These are phyloP conservation scores for Sinella curviseta DNA, from an alignment of 1,140 invertebrate genomes.

Conservation along the genomic window DNA sequence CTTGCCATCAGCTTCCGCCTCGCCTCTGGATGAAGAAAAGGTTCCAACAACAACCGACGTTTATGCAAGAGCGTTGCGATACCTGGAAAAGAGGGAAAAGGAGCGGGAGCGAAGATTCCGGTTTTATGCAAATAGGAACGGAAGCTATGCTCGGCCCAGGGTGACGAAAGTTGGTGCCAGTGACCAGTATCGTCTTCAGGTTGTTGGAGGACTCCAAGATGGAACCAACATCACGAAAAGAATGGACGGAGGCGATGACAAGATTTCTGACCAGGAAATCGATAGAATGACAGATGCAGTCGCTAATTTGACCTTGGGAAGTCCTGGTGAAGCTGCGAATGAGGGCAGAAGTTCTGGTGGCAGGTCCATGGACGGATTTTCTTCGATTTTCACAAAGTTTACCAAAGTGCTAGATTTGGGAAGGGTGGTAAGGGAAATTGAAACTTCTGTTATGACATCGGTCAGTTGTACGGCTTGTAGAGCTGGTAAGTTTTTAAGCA, in stretches of 20 bases:
- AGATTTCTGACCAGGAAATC: background rate
- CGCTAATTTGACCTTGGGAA: background rate
- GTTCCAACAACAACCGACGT: background rate
- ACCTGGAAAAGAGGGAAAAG: background rate
- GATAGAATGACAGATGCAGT: background rate
- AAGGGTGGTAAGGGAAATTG: conserved; percentile 45
- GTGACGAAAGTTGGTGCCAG: background rate
- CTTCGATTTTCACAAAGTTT: conserved; percentile 41
- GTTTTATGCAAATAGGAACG: background rate
- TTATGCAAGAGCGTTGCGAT: background rate
- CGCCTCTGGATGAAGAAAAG: background rate
- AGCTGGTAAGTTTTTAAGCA: conserved; percentile 62
- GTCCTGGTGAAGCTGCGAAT: background rate
- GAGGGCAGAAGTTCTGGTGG: background rate
- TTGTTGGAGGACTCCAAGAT: background rate
- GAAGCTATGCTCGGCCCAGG: background rate
- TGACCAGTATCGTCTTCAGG: background rate
- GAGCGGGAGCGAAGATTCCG: background rate
- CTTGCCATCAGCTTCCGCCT: background rate
- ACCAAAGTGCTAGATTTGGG: conserved; percentile 47
- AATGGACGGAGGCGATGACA: background rate
- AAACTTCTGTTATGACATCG: conserved; percentile 72
- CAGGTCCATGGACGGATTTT: conserved; percentile 20
- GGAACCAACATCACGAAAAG: conserved; percentile 5
- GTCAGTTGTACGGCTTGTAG: conserved; percentile 87